phyloP scores from a whole-genome alignment of 1,140 invertebrate genomes.

The Protaetia brevitarsis region DNA sequence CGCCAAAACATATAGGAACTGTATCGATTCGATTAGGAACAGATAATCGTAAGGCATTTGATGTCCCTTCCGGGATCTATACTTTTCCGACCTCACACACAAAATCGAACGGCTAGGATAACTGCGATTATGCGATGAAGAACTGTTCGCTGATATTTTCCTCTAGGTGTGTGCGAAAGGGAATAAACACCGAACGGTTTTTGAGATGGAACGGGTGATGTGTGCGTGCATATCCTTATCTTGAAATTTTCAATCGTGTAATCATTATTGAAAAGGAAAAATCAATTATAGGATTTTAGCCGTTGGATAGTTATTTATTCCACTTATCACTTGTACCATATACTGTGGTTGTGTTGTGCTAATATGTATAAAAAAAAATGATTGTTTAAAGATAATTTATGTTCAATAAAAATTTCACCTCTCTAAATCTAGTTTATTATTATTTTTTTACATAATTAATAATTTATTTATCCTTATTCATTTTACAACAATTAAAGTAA shows the following conservation, averaged over 20 bases:
- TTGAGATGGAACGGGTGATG: background rate
- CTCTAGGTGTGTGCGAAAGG: slow-evolving; percentile 33
- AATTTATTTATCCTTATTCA: no score
- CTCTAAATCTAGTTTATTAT: slow-evolving; percentile 32
- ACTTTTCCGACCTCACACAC: background rate
- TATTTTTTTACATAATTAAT: no score
- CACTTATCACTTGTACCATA: slow-evolving; percentile 40
- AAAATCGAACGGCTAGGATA: background rate
- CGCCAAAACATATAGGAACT: background rate
- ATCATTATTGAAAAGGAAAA: slow-evolving; percentile 29
- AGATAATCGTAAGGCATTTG: slow-evolving; percentile 1
- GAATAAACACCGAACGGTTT: slow-evolving; percentile 35
- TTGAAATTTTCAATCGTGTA: slow-evolving; percentile 12
- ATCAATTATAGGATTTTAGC: slow-evolving; percentile 34
- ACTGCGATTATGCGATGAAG: background rate
- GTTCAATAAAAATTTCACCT: slow-evolving; percentile 47
- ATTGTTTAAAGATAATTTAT: slow-evolving; percentile 41
- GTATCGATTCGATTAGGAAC: background rate
- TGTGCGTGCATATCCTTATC: background rate
- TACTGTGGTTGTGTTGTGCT: slow-evolving; percentile 42
- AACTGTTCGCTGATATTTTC: slow-evolving; percentile 36
- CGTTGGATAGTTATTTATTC: slow-evolving; percentile 42
- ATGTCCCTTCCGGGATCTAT: background rate
- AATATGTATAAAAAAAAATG: slow-evolving; percentile 27
- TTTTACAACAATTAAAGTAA: no score